A percentile compares a stretch with the other conserved stretches of the same genome.
phyloP scores from a whole-genome alignment of 2,113 vertebrate genomes.

The Gallinago media region DNA sequence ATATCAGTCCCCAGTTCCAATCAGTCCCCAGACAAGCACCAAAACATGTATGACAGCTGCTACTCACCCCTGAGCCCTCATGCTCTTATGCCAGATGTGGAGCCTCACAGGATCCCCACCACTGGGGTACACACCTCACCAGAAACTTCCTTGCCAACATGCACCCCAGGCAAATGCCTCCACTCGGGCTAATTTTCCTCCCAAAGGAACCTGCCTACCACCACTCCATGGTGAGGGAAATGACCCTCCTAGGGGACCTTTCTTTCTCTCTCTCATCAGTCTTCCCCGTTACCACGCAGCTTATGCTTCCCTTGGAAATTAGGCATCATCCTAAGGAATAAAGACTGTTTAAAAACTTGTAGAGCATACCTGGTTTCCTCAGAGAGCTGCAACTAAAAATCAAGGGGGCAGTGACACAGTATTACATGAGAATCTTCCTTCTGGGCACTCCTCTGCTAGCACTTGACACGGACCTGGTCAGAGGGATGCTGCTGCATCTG shows the following conservation, averaged over 20 bases:
- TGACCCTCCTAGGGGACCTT: not conserved
- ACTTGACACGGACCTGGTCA: not conserved
- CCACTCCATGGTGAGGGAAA: not conserved
- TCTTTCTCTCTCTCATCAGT: not conserved
- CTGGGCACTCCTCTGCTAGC: not conserved
- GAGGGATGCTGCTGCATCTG: conserved; percentile 20
- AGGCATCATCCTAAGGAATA: not conserved
- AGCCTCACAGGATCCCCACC: too few relatives aligned
- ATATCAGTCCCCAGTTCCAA: not conserved
- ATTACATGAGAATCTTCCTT: not conserved
- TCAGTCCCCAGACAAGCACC: not conserved
- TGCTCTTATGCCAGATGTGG: too few relatives aligned
- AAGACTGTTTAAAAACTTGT: conserved; percentile 8
- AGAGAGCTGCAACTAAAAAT: not conserved
- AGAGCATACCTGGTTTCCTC: conserved; percentile 40
- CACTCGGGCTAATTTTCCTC: not conserved
- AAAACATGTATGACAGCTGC: not conserved
- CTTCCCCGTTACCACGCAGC: not conserved
- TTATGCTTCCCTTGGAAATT: not conserved
- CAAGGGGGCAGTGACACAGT: not conserved
- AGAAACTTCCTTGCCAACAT: not conserved
- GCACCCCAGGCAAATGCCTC: not conserved
- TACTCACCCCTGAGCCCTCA: not conserved
- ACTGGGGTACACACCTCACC: not conserved
- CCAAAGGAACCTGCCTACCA: not conserved